These are phyloP conservation scores for Lycodopsis pacificus DNA, from an alignment of 2,797 vertebrate species.

Conservation along the genomic window DNA sequence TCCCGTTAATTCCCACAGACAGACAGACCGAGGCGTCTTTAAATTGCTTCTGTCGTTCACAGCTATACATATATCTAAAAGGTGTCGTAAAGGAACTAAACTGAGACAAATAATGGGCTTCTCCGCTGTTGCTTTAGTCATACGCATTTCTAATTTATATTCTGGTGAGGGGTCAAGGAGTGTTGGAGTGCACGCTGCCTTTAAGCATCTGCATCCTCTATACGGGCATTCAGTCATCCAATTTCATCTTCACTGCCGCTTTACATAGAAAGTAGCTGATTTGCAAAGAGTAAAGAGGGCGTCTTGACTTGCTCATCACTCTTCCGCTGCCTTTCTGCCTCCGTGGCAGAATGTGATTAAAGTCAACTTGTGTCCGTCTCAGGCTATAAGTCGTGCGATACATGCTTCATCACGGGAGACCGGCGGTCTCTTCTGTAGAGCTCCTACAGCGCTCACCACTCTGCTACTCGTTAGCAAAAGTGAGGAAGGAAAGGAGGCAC, in stretches of 20 bases:
- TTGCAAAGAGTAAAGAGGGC: slow-evolving; percentile 37
- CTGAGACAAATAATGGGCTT: not conserved
- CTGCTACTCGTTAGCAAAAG: slow-evolving; percentile 17
- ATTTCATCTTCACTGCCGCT: slow-evolving; percentile 42
- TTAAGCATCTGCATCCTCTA: slow-evolving; percentile 47
- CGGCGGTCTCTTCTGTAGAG: slow-evolving; percentile 23
- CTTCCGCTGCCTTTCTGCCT: slow-evolving; percentile 5
- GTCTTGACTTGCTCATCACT: slow-evolving; percentile 17
- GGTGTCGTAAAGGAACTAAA: not conserved
- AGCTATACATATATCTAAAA: slow-evolving; percentile 4
- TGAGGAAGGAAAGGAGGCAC: slow-evolving; percentile 6
- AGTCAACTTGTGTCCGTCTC: slow-evolving; percentile 50
- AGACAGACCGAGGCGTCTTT: slow-evolving; percentile 37
- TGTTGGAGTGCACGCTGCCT: slow-evolving; percentile 37
- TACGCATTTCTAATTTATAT: slow-evolving; percentile 65
- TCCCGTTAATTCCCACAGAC: slow-evolving; percentile 50
- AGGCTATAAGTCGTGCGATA: slow-evolving; percentile 36
- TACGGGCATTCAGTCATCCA: slow-evolving; percentile 29
- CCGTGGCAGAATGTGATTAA: slow-evolving; percentile 55
- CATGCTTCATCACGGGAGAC: slow-evolving; percentile 47
- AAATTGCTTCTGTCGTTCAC: slow-evolving; percentile 41
- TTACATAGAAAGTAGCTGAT: slow-evolving; percentile 58
- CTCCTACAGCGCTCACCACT: slow-evolving; percentile 1
- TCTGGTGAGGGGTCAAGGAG: slow-evolving; percentile 66
- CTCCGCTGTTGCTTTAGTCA: slow-evolving; percentile 14